phyloP scores from a whole-genome alignment of 2,797 vertebrate species.

The Semaprochilodus insignis region DNA sequence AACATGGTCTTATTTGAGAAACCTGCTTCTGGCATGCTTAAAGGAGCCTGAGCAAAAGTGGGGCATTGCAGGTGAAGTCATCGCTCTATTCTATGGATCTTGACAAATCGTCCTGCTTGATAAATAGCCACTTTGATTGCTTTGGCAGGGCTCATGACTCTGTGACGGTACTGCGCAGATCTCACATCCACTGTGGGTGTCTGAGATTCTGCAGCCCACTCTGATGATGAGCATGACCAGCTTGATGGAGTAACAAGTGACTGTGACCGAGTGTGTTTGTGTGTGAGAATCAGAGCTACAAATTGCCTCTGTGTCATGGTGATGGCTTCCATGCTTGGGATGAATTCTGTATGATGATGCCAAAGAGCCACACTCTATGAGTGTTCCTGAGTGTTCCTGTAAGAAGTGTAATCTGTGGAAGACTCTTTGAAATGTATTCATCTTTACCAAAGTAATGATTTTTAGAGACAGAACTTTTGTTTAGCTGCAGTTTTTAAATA shows the following conservation, averaged over 20 bases:
- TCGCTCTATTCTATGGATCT: constrained; percentile 23
- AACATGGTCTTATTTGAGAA: not conserved
- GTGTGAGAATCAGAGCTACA: constrained; percentile 10
- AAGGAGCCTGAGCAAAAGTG: not conserved
- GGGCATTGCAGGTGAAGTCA: constrained; percentile 23
- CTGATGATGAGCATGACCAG: constrained; percentile 18
- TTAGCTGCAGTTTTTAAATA: not conserved
- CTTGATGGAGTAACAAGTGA: constrained; percentile 10
- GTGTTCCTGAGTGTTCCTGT: not conserved
- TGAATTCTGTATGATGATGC: not conserved
- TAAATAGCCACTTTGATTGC: constrained; percentile 25
- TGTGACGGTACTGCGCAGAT: not conserved
- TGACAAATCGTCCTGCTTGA: constrained; percentile 22
- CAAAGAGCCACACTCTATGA: not conserved
- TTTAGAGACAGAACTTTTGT: not conserved
- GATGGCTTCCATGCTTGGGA: constrained; percentile 8
- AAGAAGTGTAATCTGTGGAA: constrained; percentile 4
- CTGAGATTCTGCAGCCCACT: constrained; percentile 3
- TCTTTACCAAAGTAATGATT: not conserved
- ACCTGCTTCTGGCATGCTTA: not conserved
- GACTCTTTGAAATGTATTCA: not conserved
- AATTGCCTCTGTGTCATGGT: constrained; percentile 12
- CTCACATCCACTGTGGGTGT: constrained; percentile 14
- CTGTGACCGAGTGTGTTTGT: constrained; percentile 25
- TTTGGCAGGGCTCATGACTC: constrained; percentile 18